Conservation (phyloP, 2,113 vertebrate species). For the Argyrosomus japonicus region DNA sequence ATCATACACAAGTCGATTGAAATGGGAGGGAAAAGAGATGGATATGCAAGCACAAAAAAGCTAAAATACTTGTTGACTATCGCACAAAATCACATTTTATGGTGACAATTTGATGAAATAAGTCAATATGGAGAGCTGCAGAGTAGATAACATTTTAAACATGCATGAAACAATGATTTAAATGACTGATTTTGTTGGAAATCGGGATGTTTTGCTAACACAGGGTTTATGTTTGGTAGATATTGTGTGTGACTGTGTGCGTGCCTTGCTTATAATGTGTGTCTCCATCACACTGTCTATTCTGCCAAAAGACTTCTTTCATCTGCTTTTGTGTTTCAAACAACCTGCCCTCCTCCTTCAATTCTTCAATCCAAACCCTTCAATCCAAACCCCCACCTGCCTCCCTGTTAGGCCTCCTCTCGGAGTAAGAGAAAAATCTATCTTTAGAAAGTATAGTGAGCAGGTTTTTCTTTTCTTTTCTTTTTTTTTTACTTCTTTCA, state of each 20-base stretch:
- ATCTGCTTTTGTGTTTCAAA: constrained; percentile 80
- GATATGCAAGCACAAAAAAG: constrained; percentile 64
- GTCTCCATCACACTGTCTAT: constrained; percentile 56
- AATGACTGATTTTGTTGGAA: constrained; percentile 7
- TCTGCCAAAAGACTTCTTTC: constrained; percentile 74
- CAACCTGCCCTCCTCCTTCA: constrained; percentile 70
- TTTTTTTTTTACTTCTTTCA: constrained; percentile 64
- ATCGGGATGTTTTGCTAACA: constrained; percentile 18
- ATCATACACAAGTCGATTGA: constrained; percentile 66
- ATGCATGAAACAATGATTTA: constrained; percentile 42
- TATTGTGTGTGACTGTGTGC: constrained; percentile 12
- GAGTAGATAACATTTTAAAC: constrained; percentile 13
- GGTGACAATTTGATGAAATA: constrained; percentile 41
- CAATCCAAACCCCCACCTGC: constrained; percentile 60
- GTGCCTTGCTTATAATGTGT: constrained; percentile 20
- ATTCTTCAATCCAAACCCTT: constrained; percentile 42
- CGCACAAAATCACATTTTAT: constrained; percentile 56
- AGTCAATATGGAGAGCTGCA: constrained; percentile 31
- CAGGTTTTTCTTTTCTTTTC: not conserved
- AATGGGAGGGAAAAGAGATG: constrained; percentile 53
- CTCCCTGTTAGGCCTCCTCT: constrained; percentile 66
- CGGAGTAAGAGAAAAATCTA: constrained; percentile 62
- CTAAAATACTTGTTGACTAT: constrained; percentile 65
- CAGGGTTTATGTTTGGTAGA: constrained; percentile 30
- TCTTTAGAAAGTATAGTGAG: constrained; percentile 76